These are phyloP conservation scores for Erynnis tages DNA, from an alignment of 2,888 invertebrate species.

Conservation along the genomic window DNA sequence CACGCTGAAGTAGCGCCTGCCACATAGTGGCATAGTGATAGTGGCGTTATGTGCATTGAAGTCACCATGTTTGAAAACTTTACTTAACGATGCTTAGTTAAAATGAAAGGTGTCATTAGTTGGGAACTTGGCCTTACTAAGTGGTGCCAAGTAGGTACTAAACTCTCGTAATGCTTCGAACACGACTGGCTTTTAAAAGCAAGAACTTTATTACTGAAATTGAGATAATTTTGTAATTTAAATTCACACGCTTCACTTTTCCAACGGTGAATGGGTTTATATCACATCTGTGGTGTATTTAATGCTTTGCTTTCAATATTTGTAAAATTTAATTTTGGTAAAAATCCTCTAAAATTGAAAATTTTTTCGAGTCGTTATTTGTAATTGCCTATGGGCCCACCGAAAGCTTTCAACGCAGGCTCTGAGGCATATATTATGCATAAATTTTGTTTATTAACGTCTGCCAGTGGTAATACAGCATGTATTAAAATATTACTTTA, in stretches of 20 bases:
- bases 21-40: too few relatives aligned
- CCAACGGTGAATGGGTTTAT: background rate
- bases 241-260: background rate
- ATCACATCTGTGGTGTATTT: background rate
- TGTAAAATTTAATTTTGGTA: background rate
- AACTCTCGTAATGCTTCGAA: background rate
- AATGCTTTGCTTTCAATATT: background rate
- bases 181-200: slow-evolving; percentile 2
- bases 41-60: background rate
- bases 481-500: too few relatives aligned
- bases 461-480: too few relatives aligned
- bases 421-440: too few relatives aligned
- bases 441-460: too few relatives aligned
- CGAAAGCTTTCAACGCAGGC: too few relatives aligned
- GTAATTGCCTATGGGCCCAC: too few relatives aligned
- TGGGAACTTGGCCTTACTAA: background rate
- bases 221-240: background rate
- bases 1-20: too few relatives aligned
- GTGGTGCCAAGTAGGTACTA: background rate
- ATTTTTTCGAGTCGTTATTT: too few relatives aligned
- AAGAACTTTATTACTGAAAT: background rate
- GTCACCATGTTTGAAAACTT: background rate
- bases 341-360: too few relatives aligned
- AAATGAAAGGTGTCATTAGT: background rate
- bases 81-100: background rate